Evolutionary conservation across 2,888 invertebrate species (phyloP), one percentile per base, ranked within the genome.

Genomic region (Polydrusus tereticollis): DNA sequence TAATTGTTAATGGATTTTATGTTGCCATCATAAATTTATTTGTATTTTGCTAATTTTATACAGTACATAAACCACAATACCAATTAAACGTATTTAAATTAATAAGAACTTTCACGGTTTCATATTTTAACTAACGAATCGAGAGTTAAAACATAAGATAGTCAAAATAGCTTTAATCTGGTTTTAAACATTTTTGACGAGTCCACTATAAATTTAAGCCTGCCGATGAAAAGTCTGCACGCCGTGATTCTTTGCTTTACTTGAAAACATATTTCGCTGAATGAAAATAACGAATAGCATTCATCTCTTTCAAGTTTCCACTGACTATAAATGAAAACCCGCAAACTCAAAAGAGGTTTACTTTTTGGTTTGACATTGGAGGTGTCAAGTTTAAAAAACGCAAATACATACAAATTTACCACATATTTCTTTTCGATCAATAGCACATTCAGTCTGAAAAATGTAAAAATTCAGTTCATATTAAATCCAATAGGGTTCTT

Each of bases 351-450:
- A 55, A 55, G 29, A 29, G 29, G 29, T 29, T 18, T 29, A 29
- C 29, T 55, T 55, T 55, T 55, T 26, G 26, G 52, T 55, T 55
- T 29, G 29, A 55, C 18, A 55, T 18, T 55, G 52, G 23, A 16
- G 23, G 20, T 47, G 47, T 41, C 41, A 41, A 55, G 52, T 55
- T 55, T 55, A 55, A 55, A 52, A 55, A 55, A 16, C 52, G 6
- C 16, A 29, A 55, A 55, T 29, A 29, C 29, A 29, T 55, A 55
- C 29, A 55, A 55, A 55, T 55, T 33, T 55, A 55, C 18, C 29
- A 29, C 52, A 55, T 55, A 55, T 55, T 55, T 55, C 29, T 55
- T 55, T 18, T 55, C 52, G 52, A 55, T 55, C 52, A 55, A 55
- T 55, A 29, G 18, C 29, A 29, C 33, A 55, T 55, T 55, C 52